These are phyloP conservation scores for Phrynosoma blainvillii DNA, from an alignment of 2,113 vertebrate genomes.

Conservation along the genomic window DNA sequence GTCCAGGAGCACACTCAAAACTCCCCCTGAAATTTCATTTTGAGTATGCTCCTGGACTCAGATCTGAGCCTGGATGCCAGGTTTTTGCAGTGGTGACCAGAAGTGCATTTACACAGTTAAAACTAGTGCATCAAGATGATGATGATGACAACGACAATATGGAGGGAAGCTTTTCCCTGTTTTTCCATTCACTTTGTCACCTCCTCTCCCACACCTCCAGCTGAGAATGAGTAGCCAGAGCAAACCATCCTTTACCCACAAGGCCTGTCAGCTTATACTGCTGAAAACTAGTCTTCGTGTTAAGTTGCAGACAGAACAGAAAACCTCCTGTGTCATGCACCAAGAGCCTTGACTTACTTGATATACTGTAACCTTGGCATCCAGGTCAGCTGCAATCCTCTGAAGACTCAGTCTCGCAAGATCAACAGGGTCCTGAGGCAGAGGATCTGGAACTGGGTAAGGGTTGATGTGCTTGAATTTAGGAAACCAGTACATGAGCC, in stretches of 20 bases:
- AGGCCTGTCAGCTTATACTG: not conserved
- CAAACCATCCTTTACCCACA: not conserved
- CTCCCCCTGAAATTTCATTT: no score
- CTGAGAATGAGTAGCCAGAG: no score
- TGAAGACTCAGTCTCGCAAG: slow-evolving; percentile 79
- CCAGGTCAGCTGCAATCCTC: slow-evolving; percentile 81
- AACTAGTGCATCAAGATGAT: no score
- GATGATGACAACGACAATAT: no score
- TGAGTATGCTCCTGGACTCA: no score
- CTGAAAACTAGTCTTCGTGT: not conserved
- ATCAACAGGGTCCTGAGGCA: slow-evolving; percentile 82
- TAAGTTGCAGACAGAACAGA: not conserved
- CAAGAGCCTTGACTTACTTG: slow-evolving; percentile 74
- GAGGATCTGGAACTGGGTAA: slow-evolving; percentile 77
- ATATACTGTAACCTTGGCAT: slow-evolving; percentile 80
- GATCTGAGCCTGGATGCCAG: no score
- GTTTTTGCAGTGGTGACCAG: no score
- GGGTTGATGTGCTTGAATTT: slow-evolving; percentile 84
- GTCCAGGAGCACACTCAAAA: no score
- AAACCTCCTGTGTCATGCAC: rapidly evolving
- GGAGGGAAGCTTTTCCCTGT: no score
- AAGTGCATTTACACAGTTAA: no score
- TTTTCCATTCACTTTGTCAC: no score
- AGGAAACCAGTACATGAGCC: slow-evolving; percentile 89
- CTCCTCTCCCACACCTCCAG: no score